Conservation (phyloP, 1,140 invertebrate species). For the Calephelis nemesis region DNA sequence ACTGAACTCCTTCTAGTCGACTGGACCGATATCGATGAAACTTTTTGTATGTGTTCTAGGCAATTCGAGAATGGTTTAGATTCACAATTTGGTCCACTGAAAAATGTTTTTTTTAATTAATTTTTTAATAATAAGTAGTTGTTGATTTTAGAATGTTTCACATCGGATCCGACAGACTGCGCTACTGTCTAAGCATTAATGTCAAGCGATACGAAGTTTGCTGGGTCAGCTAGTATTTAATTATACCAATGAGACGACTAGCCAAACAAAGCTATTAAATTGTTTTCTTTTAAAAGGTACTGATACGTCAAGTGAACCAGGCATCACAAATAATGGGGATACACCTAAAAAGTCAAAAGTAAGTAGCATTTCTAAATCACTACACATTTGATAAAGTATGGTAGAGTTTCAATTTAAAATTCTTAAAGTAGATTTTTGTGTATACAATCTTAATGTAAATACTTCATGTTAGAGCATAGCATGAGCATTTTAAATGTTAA, state of each 20-base stretch:
- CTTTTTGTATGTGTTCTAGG: too few species aligned
- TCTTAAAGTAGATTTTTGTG: constrained; percentile 40
- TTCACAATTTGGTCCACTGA: too few species aligned
- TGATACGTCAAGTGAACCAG: constrained; percentile 67
- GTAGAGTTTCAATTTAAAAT: constrained; percentile 42
- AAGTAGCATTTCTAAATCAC: constrained; percentile 26
- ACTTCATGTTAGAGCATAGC: constrained; percentile 56
- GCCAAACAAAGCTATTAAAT: not conserved
- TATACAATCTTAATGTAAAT: constrained; percentile 63
- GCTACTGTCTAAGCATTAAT: too few species aligned
- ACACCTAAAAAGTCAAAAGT: constrained; percentile 77
- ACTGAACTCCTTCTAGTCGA: too few species aligned
- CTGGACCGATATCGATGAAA: too few species aligned
- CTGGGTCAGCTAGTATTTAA: not conserved
- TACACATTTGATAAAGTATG: constrained; percentile 42
- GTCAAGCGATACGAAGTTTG: too few species aligned
- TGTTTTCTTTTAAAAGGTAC: constrained; percentile 54
- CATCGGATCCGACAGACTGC: too few species aligned
- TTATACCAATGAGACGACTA: not conserved
- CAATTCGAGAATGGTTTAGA: too few species aligned
- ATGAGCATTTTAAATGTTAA: constrained; percentile 52
- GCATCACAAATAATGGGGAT: constrained; percentile 65
- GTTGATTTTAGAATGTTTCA: too few species aligned
- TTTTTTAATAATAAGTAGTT: too few species aligned
- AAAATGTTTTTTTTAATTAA: too few species aligned